A percentile compares a stretch with the other conserved stretches of the same genome.
phyloP scores from a whole-genome alignment of 2,797 vertebrate species.

The Gastrophryne carolinensis region DNA sequence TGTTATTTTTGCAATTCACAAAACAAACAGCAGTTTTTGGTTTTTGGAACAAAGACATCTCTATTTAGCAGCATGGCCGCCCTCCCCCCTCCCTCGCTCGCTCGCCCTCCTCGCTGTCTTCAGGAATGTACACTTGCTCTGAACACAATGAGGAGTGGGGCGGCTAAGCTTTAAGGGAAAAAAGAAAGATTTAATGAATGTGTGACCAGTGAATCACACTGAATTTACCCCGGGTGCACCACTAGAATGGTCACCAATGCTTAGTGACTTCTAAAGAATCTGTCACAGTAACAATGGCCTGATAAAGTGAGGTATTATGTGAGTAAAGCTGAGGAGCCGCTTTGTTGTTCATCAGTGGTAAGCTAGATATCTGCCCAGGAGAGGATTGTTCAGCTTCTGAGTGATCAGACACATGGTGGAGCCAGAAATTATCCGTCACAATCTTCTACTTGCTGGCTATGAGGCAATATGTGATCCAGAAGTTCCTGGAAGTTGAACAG shows the following conservation, averaged over 20 bases:
- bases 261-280: slow-evolving; percentile 26
- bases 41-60: slow-evolving; percentile 44
- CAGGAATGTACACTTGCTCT: slow-evolving; percentile 55
- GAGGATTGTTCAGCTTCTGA: not conserved
- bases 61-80: slow-evolving; percentile 30
- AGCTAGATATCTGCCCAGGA: no score
- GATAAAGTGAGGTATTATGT: not conserved
- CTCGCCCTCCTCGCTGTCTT: slow-evolving; percentile 38
- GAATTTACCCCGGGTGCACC: slow-evolving; percentile 54
- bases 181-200: slow-evolving; percentile 50
- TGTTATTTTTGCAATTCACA: slow-evolving; percentile 36
- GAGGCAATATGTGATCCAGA: no score
- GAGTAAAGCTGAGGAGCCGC: not conserved
- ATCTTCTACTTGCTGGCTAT: no score
- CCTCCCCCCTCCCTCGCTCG: slow-evolving; percentile 52
- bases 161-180: slow-evolving; percentile 28
- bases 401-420: not conserved
- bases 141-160: slow-evolving; percentile 56
- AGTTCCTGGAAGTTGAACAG: no score
- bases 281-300: slow-evolving; percentile 21
- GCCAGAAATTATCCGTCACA: not conserved
- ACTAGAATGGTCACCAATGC: slow-evolving; percentile 57
- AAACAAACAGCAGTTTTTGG: slow-evolving; percentile 26
- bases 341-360: not conserved
- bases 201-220: slow-evolving; percentile 57